A percentile compares a stretch with the other conserved stretches of the same genome.
Conservation (phyloP, 2,797 vertebrate species). For the Pelochelys cantorii region DNA sequence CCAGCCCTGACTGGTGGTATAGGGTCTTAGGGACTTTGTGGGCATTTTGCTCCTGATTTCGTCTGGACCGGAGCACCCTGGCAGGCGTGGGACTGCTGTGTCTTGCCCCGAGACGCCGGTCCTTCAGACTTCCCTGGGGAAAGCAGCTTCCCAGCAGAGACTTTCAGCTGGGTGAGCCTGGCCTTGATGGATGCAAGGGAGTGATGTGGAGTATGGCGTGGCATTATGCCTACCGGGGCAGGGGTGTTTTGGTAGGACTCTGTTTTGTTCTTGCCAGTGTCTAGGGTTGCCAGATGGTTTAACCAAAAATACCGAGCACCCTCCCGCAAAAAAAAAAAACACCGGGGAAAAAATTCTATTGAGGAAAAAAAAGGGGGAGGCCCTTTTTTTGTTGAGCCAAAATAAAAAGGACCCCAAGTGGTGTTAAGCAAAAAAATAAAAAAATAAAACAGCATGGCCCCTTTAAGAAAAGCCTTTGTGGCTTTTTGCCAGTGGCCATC, state of each 20-base stretch:
- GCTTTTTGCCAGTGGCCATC: no score
- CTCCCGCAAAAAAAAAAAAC: no score
- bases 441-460: no score
- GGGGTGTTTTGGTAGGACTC: neutral
- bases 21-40: neutral
- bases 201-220: neutral
- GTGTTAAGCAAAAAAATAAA: no score
- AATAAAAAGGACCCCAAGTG: no score
- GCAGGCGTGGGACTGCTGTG: neutral
- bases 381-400: no score
- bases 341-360: no score
- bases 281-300: no score
- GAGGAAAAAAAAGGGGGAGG: no score
- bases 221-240: rapidly evolving
- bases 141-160: neutral
- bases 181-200: neutral
- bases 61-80: neutral
- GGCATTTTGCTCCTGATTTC: neutral
- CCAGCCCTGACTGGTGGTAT: no score
- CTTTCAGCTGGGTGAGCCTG: neutral
- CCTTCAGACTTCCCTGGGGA: neutral
- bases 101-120: neutral
- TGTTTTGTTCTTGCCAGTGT: neutral
- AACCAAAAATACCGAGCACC: no score
- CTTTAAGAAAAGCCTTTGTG: no score